Evolutionary conservation across 1,140 invertebrate species (phyloP), one percentile per base, ranked within the genome.

Genomic region (Anagrus nilaparvatae): DNA sequence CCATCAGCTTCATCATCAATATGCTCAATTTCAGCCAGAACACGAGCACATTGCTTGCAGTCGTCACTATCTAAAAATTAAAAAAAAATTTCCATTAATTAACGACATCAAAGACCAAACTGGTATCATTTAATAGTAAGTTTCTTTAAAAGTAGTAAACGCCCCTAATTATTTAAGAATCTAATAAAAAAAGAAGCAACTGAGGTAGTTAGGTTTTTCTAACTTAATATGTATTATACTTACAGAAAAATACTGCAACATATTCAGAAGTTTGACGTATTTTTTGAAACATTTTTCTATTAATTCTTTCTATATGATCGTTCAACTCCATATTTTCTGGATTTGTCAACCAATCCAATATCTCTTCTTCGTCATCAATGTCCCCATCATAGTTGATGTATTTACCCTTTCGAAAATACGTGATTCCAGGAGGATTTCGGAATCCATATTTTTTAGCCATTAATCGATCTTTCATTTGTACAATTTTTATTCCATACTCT

Each of bases 371-470:
- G 55, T 94, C 88, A 50, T 91, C 87, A 31, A 92, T 82, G 52
- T 94, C 88, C 16, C 89, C 90, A 56, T 91, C 87, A 56, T 92
- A 94, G 59, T 90, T 91, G 9, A 93, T 88, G 33, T 78, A 78
- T 67, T 93, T 93, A 31, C 79, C 84, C 65, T 91, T 90, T 24
- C 89, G 75, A 69, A 94, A 94, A 55, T 91, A 93, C 9, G 87
- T 87, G 2, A 94, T 79, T 1, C 88, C 89, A 1, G 90, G 89
- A 20, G 87, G 87, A 59, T 87, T 84, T 50, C 88, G 73, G 56
- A 79, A 89, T 2, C 90, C 89, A 63, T 90, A 92, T 59, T 94
- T 95, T 63, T 95, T 95, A 3, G 90, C 89, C 85, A 96, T 93
- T 13, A 94, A 57, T 16, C 81, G 74, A 66, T 95, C 89, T 53